Conservation (phyloP, 2,113 vertebrate genomes). For the Leucoraja erinaceus region DNA sequence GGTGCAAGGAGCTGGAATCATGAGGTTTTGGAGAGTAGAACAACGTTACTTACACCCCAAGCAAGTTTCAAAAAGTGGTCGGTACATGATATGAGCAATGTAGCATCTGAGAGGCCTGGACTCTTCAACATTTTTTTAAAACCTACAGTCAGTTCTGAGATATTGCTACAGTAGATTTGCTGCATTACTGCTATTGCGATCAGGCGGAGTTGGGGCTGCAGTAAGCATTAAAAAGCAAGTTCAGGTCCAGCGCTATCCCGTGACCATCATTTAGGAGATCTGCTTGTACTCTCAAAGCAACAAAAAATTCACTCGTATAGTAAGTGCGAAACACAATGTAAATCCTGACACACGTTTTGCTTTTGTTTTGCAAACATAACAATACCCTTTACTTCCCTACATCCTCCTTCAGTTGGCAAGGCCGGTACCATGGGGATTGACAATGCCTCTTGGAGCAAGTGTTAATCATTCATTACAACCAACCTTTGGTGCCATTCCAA, state of each 20-base stretch:
- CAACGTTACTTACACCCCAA: neutral
- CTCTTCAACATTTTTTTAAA: neutral
- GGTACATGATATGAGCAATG: neutral
- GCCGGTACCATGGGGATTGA: neutral
- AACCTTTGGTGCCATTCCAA: neutral
- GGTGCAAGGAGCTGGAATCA: neutral
- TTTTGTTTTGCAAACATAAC: neutral
- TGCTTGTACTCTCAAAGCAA: neutral
- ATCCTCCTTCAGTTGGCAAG: constrained; percentile 1
- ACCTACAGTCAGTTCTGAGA: neutral
- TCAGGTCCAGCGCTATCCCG: neutral
- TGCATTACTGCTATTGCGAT: constrained; percentile 26
- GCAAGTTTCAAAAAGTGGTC: constrained; percentile 5
- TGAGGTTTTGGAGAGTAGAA: neutral
- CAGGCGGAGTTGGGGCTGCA: neutral
- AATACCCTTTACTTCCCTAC: neutral
- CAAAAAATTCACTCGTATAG: neutral
- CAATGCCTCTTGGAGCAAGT: neutral
- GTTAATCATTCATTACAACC: neutral
- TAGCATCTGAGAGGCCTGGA: neutral
- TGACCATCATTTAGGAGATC: neutral
- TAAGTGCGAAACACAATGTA: neutral
- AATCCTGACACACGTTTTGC: neutral
- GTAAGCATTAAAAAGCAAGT: neutral
- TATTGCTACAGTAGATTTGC: constrained; percentile 19